A percentile compares a stretch with the other conserved stretches of the same genome.
These are phyloP conservation scores for Labeo catla DNA, from an alignment of 2,113 vertebrate genomes.

Conservation along the genomic window DNA sequence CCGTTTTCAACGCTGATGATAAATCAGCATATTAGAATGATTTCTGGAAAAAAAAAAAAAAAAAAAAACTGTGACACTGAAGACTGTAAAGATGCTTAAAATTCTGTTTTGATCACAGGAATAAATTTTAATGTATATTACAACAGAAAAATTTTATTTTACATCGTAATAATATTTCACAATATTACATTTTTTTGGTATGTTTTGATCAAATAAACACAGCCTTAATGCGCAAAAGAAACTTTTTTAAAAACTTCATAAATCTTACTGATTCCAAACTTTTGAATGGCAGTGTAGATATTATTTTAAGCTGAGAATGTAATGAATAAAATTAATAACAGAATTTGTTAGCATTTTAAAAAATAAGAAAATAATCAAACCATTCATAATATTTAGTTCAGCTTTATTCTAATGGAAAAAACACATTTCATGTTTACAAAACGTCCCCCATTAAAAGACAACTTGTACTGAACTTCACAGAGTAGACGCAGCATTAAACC, in stretches of 20 bases:
- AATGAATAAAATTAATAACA: background rate
- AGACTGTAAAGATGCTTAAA: too few species aligned
- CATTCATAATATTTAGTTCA: conserved; percentile 54
- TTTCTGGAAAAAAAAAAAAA: too few species aligned
- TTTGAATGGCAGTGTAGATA: background rate
- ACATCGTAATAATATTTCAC: too few species aligned
- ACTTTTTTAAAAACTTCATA: background rate
- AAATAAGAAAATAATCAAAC: conserved; percentile 57
- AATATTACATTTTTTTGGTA: too few species aligned
- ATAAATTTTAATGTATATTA: too few species aligned
- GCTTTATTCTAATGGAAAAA: conserved; percentile 75
- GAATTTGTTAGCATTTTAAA: background rate
- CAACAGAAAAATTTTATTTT: too few species aligned
- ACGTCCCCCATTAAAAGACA: conserved; percentile 71
- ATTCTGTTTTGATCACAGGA: too few species aligned
- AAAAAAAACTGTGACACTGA: too few species aligned
- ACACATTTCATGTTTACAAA: conserved; percentile 71
- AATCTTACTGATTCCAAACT: background rate
- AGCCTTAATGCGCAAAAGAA: background rate
- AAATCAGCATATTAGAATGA: too few species aligned
- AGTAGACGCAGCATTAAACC: conserved; percentile 71
- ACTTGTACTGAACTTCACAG: conserved; percentile 66
- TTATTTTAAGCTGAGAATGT: background rate
- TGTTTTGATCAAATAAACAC: too few species aligned
- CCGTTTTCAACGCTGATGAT: too few species aligned